phyloP scores from a whole-genome alignment of 2,888 invertebrate genomes.

The Barypeithes pellucidus region DNA sequence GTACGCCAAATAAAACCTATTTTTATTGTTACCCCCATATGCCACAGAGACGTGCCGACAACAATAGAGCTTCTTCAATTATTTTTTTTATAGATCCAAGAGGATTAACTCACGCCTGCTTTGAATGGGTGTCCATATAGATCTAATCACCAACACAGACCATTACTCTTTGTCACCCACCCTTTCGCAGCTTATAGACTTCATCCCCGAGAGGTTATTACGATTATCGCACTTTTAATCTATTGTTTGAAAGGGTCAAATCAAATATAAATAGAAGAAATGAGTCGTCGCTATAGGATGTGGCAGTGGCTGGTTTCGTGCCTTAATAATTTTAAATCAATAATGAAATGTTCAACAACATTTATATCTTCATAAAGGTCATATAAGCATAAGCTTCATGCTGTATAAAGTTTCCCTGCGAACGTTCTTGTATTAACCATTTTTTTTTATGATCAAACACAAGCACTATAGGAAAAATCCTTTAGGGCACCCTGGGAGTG shows the following conservation, averaged over 20 bases:
- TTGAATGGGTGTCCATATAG: constrained; percentile 45
- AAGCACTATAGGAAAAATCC: too few species aligned
- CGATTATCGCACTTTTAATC: constrained; percentile 49
- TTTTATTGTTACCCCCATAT: constrained; percentile 8
- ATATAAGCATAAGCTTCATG: too few species aligned
- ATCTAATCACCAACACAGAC: constrained; percentile 50
- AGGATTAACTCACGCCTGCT: constrained; percentile 48
- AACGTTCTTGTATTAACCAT: too few species aligned
- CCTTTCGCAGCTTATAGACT: constrained; percentile 51
- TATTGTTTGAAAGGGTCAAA: constrained; percentile 50
- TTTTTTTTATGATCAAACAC: too few species aligned
- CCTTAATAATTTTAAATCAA: too few species aligned
- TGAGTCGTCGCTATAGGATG: neutral
- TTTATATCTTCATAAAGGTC: too few species aligned
- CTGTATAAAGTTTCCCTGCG: too few species aligned
- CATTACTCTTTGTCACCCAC: constrained; percentile 55
- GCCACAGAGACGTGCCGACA: constrained; percentile 43
- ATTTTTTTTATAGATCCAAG: constrained; percentile 48
- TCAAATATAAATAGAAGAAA: constrained; percentile 46
- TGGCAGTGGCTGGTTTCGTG: too few species aligned
- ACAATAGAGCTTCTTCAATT: constrained; percentile 46
- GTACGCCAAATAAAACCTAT: too few species aligned
- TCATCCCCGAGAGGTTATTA: constrained; percentile 48
- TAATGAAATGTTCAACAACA: too few species aligned
- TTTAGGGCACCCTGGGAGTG: too few species aligned